Percentiles rank a stretch among this genome's conserved stretches.
These are phyloP conservation scores for Eulemur rubriventer DNA, from an alignment of 2,797 vertebrate genomes.

Conservation along the genomic window DNA sequence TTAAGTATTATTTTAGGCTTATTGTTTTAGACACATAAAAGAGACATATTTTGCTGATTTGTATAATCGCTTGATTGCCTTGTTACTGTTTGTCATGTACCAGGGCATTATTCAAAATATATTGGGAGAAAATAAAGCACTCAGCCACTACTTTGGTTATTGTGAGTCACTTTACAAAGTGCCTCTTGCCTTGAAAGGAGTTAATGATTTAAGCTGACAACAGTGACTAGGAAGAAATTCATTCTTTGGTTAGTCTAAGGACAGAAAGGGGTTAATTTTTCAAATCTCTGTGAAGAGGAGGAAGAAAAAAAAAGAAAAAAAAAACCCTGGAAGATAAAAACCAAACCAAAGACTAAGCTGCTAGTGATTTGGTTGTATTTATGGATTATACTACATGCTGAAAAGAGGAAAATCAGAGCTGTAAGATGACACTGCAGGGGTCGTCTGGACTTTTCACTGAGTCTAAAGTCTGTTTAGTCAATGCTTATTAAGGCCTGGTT, in stretches of 20 bases:
- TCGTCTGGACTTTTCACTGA: constrained; percentile 89
- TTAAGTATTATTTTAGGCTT: not conserved
- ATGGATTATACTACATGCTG: constrained; percentile 90
- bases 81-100: not conserved
- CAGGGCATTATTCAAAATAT: not conserved
- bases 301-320: not conserved
- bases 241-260: constrained; percentile 46
- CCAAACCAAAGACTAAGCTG: constrained; percentile 87
- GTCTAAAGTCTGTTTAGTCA: constrained; percentile 90
- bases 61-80: not conserved
- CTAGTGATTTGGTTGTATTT: constrained; percentile 90
- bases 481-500: constrained; percentile 84
- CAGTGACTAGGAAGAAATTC: not conserved
- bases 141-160: not conserved
- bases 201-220: not conserved
- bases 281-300: constrained; percentile 85
- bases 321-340: constrained; percentile 82
- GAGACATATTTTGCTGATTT: not conserved
- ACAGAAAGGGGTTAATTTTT: constrained; percentile 91
- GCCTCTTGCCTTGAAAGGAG: not conserved
- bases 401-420: constrained; percentile 88
- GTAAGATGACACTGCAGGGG: constrained; percentile 89
- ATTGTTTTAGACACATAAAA: not conserved
- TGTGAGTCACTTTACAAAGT: not conserved
- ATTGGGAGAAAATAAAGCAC: not conserved